Evolutionary conservation across 2,113 vertebrate species (phyloP), one percentile per base, ranked within the genome.

Genomic region (Fulmarus glacialis): DNA sequence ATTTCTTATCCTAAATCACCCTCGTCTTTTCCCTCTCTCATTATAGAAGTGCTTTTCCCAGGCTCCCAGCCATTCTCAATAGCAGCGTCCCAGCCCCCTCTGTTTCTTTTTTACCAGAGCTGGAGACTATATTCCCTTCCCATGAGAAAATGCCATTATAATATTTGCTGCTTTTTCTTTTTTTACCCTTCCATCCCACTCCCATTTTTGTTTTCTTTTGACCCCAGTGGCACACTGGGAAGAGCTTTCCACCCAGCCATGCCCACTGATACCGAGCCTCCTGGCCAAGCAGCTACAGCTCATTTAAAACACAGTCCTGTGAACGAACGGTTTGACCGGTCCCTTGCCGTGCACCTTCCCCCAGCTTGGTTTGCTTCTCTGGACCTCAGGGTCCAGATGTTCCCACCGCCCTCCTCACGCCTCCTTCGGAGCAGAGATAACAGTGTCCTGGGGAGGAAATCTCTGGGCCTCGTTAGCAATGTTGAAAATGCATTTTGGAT

Each of bases 1-100:
- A 97, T 91, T 95, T 94, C 93, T 96, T 96, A 96, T 96, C 94
- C 96, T 96, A 97, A 95, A 97, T 96, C 95, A 97, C 85, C 50
- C 95, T 91, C 85, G 86, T 96, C 94, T 94, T 90, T 97, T 96
- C 89, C 89, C 84, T 96, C 66, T 95, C 70, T 95, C 93, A 95
- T 77, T 94, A 92, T 16, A 96, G 67, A 87, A 94, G 50, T 47
- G 84, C 67, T 94, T 96, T 96, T 97, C 94, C 96, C 94, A 97
- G 89, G 97, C 93, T 96, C 96, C 50, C 79, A 86, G 94, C 55
- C 82, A 59, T 92, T 94, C 79, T 96, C 82, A 95, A 85, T 67
- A 96, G 91, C 78, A 74, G 79, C 2, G 63, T 87, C 91, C 96
- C 97, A 94, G 71, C 94, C 94, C 94, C 96, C 87, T 95, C 93